phyloP scores from a whole-genome alignment of 2,888 invertebrate species.

The Mamestra brassicae region DNA sequence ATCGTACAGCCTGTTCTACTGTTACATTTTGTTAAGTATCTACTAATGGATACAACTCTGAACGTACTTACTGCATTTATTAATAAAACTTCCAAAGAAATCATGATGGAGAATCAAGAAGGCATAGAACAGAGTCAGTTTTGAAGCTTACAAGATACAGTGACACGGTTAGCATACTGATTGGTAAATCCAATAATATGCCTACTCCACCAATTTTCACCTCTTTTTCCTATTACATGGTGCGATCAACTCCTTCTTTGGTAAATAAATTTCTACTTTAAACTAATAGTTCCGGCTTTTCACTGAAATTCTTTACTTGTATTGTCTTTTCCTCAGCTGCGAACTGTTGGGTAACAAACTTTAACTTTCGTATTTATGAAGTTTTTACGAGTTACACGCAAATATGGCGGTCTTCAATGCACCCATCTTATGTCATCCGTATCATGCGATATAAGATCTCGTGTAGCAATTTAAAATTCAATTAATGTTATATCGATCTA shows the following conservation, averaged over 20 bases:
- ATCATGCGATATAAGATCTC: conserved; percentile 51
- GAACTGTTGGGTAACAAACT: conserved; percentile 38
- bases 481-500: conserved; percentile 48
- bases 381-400: conserved; percentile 48
- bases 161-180: neutral
- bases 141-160: neutral
- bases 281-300: conserved; percentile 31
- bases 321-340: conserved; percentile 35
- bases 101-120: neutral
- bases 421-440: conserved; percentile 50
- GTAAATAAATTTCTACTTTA: conserved; percentile 16
- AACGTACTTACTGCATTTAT: neutral
- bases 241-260: conserved; percentile 1
- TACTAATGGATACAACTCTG: conserved; percentile 9
- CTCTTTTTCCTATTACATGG: neutral
- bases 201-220: neutral
- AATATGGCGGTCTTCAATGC: conserved; percentile 44
- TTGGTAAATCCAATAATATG: neutral
- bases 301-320: conserved; percentile 38
- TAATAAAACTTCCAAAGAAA: neutral
- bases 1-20: conserved; percentile 32
- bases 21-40: conserved; percentile 22
- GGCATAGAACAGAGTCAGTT: neutral
- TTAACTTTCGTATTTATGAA: conserved; percentile 52
- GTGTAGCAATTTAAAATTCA: conserved; percentile 52